These are phyloP conservation scores for Rotaria socialis DNA, from an alignment of 2,888 invertebrate genomes.

Conservation along the genomic window DNA sequence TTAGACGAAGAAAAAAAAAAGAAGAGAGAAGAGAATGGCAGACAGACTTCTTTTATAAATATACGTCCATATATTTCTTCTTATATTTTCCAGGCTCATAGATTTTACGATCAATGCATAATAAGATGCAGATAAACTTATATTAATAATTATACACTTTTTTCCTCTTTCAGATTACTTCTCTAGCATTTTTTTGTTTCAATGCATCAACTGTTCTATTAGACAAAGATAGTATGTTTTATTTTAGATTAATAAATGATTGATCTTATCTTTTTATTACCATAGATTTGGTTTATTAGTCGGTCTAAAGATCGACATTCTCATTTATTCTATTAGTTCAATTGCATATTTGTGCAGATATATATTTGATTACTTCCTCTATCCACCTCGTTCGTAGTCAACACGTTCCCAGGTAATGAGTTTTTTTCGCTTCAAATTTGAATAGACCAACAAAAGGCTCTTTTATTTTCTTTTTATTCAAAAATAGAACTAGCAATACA, in stretches of 20 bases:
- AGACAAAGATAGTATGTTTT: not conserved
- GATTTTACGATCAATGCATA: not conserved
- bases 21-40: not conserved
- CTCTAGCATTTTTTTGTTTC: not conserved
- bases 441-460: too few species aligned
- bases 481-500: not conserved
- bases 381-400: not conserved
- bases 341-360: conserved; percentile 5
- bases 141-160: not conserved
- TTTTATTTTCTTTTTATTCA: too few species aligned
- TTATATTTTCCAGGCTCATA: conserved; percentile 5
- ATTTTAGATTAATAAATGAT: not conserved
- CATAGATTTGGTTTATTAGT: not conserved
- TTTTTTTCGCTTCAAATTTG: too few species aligned
- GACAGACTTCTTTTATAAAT: not conserved
- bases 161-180: not conserved
- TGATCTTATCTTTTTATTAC: not conserved
- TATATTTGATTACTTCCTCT: not conserved
- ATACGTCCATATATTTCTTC: not conserved
- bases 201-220: not conserved
- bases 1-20: not conserved
- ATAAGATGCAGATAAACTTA: not conserved
- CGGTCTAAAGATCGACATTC: conserved; percentile 10
- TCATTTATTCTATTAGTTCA: not conserved
- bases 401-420: too few species aligned